Conservation (phyloP, 1,140 invertebrate genomes). For the Druon quercuslanigerum region DNA sequence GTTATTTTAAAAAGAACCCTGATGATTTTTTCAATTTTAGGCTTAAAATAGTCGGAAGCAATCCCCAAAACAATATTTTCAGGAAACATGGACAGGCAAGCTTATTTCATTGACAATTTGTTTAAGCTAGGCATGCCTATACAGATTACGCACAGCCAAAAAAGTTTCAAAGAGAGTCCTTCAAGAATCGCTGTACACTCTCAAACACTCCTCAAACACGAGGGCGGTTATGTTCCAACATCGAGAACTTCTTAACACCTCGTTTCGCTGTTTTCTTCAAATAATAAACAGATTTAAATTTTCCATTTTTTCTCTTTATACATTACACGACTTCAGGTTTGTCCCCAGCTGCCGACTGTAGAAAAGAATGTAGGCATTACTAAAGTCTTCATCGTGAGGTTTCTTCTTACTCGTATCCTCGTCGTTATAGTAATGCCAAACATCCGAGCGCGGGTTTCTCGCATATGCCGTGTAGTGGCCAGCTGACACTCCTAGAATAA, state of each 20-base stretch:
- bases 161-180: conserved; percentile 4
- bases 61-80: no score
- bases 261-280: background rate
- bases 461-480: conserved; percentile 84
- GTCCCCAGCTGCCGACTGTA: conserved; percentile 79
- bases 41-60: no score
- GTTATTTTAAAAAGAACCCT: no score
- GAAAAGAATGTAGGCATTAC: conserved; percentile 83
- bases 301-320: conserved; percentile 57
- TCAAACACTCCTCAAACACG: background rate
- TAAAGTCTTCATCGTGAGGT: conserved; percentile 80
- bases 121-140: background rate
- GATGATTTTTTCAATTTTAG: no score
- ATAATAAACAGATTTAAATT: background rate
- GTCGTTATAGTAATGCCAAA: conserved; percentile 85
- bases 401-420: conserved; percentile 78
- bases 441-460: conserved; percentile 78
- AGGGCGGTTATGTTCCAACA: background rate
- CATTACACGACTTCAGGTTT: conserved; percentile 72
- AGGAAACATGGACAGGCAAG: no score
- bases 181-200: background rate
- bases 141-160: conserved; percentile 21
- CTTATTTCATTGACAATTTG: no score
- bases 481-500: conserved; percentile 78
- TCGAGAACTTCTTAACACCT: background rate